A percentile compares a stretch with the other conserved stretches of the same genome.
Conservation (phyloP, 2,113 vertebrate genomes). For the Todiramphus saurophagus region DNA sequence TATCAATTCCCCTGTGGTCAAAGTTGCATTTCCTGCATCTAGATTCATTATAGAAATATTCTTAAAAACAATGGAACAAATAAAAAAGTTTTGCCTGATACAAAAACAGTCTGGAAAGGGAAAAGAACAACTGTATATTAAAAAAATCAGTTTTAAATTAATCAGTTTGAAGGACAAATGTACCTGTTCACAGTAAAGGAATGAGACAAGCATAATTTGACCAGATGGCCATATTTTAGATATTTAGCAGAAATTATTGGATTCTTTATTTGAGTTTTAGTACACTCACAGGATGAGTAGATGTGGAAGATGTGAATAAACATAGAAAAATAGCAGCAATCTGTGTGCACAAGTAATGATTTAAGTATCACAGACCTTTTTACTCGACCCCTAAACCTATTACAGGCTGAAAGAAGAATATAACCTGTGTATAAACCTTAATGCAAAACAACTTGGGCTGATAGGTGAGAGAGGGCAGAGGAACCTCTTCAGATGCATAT, state of each 20-base stretch:
- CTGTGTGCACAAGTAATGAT: background rate
- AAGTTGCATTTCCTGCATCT: background rate
- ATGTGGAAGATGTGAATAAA: background rate
- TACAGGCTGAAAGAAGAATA: background rate
- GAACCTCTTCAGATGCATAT: background rate
- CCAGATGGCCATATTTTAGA: background rate
- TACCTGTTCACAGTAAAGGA: background rate
- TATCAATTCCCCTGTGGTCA: background rate
- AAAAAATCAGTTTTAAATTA: background rate
- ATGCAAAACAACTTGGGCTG: background rate
- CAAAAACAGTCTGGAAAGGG: background rate
- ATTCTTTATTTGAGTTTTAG: background rate
- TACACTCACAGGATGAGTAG: background rate
- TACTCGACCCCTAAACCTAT: background rate
- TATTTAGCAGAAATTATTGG: background rate
- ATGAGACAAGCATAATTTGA: background rate
- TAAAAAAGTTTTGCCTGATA: background rate
- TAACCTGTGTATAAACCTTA: background rate
- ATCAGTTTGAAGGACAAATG: background rate
- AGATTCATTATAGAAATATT: background rate
- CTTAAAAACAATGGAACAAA: background rate
- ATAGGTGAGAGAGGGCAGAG: background rate
- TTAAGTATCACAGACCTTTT: background rate
- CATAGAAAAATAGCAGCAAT: background rate
- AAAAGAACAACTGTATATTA: background rate